These are phyloP conservation scores for Gymnoscopelus microlampas DNA, from an alignment of 2,797 vertebrate genomes.

Conservation along the genomic window DNA sequence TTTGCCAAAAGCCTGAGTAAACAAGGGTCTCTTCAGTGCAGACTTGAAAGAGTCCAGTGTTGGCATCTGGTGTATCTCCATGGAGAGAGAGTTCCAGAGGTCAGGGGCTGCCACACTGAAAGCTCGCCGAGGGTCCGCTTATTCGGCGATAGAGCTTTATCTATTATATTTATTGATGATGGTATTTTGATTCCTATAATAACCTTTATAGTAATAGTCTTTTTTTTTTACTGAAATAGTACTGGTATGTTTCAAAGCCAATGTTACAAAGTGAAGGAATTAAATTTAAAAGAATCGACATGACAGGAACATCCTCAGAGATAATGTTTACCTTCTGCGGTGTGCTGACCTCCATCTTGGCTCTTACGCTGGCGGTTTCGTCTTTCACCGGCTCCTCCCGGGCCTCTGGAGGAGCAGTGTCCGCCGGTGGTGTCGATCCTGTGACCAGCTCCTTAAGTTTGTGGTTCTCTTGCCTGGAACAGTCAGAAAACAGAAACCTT, in stretches of 20 bases:
- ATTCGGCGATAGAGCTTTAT: no score
- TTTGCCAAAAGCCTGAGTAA: no score
- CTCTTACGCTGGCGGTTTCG: conserved; percentile 69
- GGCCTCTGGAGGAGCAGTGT: conserved; percentile 62
- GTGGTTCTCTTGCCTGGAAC: conserved; percentile 90
- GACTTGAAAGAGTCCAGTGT: no score
- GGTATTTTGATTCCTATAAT: no score
- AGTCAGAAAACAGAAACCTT: conserved; percentile 48
- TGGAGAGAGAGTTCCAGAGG: no score
- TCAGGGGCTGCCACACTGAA: no score
- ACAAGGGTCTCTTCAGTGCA: no score
- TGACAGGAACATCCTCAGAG: not conserved
- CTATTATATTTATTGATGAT: no score
- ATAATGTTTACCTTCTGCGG: conserved; percentile 80
- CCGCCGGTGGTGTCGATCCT: conserved; percentile 59
- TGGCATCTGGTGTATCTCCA: no score
- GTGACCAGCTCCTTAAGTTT: conserved; percentile 93
- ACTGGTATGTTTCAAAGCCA: not conserved
- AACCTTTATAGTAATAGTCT: not conserved
- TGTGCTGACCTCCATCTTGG: conserved; percentile 78
- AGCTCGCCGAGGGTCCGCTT: no score
- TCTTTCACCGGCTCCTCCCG: conserved; percentile 82
- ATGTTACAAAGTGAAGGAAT: no score
- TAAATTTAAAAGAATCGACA: no score
- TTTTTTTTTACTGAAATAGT: not conserved